These are phyloP conservation scores for Hippocampus kuda DNA, from an alignment of 2,797 vertebrate species.

Conservation along the genomic window DNA sequence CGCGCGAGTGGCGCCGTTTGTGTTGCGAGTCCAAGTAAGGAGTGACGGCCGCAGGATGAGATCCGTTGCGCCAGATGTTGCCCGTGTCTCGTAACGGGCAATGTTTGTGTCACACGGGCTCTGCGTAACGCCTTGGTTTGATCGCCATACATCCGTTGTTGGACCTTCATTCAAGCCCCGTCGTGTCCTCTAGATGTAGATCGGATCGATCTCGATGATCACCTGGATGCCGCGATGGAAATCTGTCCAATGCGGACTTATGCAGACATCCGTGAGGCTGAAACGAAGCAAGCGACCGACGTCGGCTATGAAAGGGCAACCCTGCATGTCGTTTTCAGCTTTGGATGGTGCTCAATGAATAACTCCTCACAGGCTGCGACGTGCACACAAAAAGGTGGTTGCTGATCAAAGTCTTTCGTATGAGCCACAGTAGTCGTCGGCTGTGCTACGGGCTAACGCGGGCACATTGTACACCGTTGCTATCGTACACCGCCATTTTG, in stretches of 20 bases:
- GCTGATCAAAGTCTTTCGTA: slow-evolving; percentile 4
- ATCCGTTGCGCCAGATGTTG: slow-evolving; percentile 64
- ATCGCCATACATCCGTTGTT: slow-evolving; percentile 52
- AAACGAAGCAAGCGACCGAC: background rate
- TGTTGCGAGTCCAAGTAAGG: slow-evolving; percentile 37
- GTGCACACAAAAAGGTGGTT: too few relatives aligned
- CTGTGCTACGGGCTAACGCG: too few relatives aligned
- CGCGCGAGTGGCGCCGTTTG: slow-evolving; percentile 37
- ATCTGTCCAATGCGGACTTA: slow-evolving; percentile 41
- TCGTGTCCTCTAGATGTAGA: slow-evolving; percentile 55
- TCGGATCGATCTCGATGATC: slow-evolving; percentile 40
- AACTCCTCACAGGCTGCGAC: too few relatives aligned
- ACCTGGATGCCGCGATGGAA: slow-evolving; percentile 42
- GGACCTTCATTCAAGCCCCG: slow-evolving; percentile 45
- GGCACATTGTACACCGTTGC: too few relatives aligned
- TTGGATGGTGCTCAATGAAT: background rate
- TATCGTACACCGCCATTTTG: too few relatives aligned
- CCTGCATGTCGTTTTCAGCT: background rate
- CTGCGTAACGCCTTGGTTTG: slow-evolving; percentile 57
- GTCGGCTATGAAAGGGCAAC: background rate
- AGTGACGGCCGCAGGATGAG: too few relatives aligned
- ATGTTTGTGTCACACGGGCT: slow-evolving; percentile 60
- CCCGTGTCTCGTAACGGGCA: slow-evolving; percentile 65
- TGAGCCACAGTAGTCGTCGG: background rate
- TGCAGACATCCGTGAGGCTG: slow-evolving; percentile 32